phyloP scores from a whole-genome alignment of 2,797 vertebrate species.

The Picus viridis region DNA sequence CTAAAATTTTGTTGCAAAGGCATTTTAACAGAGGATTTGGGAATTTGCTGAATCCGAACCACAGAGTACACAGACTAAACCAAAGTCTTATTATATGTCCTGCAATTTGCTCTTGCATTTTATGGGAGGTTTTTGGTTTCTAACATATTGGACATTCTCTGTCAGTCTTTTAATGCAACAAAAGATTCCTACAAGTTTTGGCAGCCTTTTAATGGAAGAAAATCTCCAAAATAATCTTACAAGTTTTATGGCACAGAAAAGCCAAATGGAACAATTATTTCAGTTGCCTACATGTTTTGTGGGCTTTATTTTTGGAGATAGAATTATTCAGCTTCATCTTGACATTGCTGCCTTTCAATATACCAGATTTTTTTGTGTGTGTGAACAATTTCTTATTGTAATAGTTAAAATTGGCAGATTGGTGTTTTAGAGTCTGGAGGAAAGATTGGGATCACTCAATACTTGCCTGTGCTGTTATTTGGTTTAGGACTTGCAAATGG shows the following conservation, averaged over 20 bases:
- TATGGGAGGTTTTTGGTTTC: not conserved
- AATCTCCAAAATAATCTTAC: not conserved
- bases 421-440: not conserved
- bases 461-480: not conserved
- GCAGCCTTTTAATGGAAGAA: not conserved
- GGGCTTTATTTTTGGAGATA: not conserved
- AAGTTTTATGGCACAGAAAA: not conserved
- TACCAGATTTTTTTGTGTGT: not conserved
- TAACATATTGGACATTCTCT: not conserved
- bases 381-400: not conserved
- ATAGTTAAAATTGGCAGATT: not conserved
- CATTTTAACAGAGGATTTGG: not conserved
- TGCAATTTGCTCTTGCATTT: not conserved
- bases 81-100: not conserved
- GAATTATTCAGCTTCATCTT: not conserved
- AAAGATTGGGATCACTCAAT: not conserved
- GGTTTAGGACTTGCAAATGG: not conserved
- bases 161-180: not conserved
- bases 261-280: not conserved
- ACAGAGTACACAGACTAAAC: fast-evolving
- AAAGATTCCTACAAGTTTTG: not conserved
- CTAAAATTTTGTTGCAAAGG: not conserved
- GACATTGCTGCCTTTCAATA: not conserved
- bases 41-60: not conserved
- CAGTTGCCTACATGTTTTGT: not conserved